Conservation (phyloP, 2,797 vertebrate genomes). For the Calcarius lapponicus region DNA sequence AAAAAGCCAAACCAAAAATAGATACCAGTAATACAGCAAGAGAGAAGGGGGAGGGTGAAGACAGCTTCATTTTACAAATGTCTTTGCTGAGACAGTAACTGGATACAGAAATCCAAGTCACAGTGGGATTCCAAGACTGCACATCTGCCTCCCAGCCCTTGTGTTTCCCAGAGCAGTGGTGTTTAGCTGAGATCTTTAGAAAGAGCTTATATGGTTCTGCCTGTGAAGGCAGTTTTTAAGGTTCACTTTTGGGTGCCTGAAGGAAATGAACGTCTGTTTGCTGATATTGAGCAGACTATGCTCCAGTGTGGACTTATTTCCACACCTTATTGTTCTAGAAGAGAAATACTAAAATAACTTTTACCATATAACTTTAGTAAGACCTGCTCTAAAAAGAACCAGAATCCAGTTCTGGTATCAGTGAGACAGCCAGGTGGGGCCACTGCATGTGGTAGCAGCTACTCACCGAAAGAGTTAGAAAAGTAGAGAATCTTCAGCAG, state of each 20-base stretch:
- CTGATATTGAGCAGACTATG: background rate
- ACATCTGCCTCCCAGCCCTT: constrained; percentile 59
- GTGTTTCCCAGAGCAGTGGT: background rate
- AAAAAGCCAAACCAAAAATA: constrained; percentile 39
- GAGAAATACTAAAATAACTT: background rate
- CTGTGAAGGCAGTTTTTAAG: background rate
- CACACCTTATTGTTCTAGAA: background rate
- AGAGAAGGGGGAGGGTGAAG: constrained; percentile 43
- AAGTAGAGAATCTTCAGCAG: background rate
- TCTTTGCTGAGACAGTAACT: constrained; percentile 65
- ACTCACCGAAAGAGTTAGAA: background rate
- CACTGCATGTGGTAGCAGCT: background rate
- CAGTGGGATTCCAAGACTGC: constrained; percentile 35
- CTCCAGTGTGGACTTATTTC: background rate
- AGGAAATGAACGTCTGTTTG: background rate
- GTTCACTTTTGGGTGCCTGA: background rate
- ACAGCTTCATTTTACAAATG: constrained; percentile 56
- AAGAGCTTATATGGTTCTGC: background rate
- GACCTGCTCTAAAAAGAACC: background rate
- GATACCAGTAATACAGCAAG: constrained; percentile 21
- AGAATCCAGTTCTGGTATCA: background rate
- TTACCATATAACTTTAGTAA: background rate
- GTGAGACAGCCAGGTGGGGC: background rate
- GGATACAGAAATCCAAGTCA: constrained; percentile 52
- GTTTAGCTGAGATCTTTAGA: background rate